Base-by-base conservation (phyloP, 2,797 vertebrate genomes). In the Paguma larvata region DNA sequence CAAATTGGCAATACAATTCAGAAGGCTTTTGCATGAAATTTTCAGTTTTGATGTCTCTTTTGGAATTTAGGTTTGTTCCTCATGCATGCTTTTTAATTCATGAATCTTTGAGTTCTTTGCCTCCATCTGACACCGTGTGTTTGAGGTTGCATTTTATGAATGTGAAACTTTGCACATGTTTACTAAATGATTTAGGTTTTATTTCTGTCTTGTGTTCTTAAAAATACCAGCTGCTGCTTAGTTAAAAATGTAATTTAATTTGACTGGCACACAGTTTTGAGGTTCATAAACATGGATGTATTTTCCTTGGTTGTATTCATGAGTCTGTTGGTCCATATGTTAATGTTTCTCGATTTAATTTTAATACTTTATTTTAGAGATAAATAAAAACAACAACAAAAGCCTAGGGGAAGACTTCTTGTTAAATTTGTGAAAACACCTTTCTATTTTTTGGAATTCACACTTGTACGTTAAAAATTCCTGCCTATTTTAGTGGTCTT, bases 151-250 rank as follows among this genome's bases (percentile, higher is more conserved):
- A 87, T 97, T 97, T 95, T 97, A 84, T 96, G 78, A 97, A 92
- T 94, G 79, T 72, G 89, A 96, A 97, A 84, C 21, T n/a, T 86
- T 95, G 48, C 48, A 88, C 48, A 93, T 92, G 70, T 93, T 96
- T 97, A 82, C 80, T 95, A 87, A 96, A 92, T 94, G 87, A 91
- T 85, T 96, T 90, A 95, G 78, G n/a, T 95, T 94, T 97, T 95
- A 85, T 97, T 97, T 97, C 75, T 95, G 79, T 41, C 48, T 95
- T 46, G 62, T 97, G 89, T 92, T 98, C 92, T 95, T 97, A 95
- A 97, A 97, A 97, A 89, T 95, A 95, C 95, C 97, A 97, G 95
- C 95, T 98, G 97, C 77, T 97, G 59, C 94, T 91, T 96, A 48
- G 70, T 97, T 94, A 51, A 97, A 98, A 96, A 68, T 95, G 53